These are phyloP conservation scores for Sarcophaga variegata DNA, from an alignment of 2,888 invertebrate species.

Conservation along the genomic window DNA sequence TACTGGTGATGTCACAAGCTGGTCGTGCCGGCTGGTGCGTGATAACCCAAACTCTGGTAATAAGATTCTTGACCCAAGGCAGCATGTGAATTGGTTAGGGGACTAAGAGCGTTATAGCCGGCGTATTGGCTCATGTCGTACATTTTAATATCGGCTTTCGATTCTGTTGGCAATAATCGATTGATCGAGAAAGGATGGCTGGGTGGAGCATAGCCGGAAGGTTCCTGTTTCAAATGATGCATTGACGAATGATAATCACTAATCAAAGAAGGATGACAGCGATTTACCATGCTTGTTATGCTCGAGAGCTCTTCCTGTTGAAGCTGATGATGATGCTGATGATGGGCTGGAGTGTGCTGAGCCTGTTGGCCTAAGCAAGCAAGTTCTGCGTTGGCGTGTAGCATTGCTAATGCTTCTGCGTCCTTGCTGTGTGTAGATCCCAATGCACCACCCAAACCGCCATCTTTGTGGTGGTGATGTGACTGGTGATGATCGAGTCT, in stretches of 20 bases:
- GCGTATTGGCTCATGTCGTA: slow-evolving; percentile 90
- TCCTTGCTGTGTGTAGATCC: slow-evolving; percentile 82
- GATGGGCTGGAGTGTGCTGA: slow-evolving; percentile 83
- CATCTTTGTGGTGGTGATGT: slow-evolving; percentile 77
- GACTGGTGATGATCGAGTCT: slow-evolving; percentile 78
- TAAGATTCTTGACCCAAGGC: slow-evolving; percentile 88
- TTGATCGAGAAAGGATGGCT: slow-evolving; percentile 97
- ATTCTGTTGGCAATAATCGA: slow-evolving; percentile 93
- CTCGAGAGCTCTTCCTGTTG: slow-evolving; percentile 85
- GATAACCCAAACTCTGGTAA: slow-evolving; percentile 92
- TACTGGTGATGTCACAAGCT: slow-evolving; percentile 95
- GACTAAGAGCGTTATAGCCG: slow-evolving; percentile 85
- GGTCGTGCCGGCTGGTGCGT: slow-evolving; percentile 86
- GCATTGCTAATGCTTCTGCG: slow-evolving; percentile 87
- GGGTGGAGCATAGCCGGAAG: slow-evolving; percentile 90
- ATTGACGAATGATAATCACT: slow-evolving; percentile 84
- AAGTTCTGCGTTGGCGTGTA: slow-evolving; percentile 86
- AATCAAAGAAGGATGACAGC: slow-evolving; percentile 85
- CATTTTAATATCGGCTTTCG: slow-evolving; percentile 95
- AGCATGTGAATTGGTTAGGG: slow-evolving; percentile 85
- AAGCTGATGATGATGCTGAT: slow-evolving; percentile 83
- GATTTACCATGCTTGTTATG: slow-evolving; percentile 86
- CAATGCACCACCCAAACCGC: slow-evolving; percentile 74
- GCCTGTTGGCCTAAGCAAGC: slow-evolving; percentile 84
- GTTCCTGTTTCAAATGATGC: slow-evolving; percentile 90